Evolutionary conservation across 2,113 vertebrate species (phyloP), one percentile per base, ranked within the genome.

Genomic region (Xiphophorus hellerii): DNA sequence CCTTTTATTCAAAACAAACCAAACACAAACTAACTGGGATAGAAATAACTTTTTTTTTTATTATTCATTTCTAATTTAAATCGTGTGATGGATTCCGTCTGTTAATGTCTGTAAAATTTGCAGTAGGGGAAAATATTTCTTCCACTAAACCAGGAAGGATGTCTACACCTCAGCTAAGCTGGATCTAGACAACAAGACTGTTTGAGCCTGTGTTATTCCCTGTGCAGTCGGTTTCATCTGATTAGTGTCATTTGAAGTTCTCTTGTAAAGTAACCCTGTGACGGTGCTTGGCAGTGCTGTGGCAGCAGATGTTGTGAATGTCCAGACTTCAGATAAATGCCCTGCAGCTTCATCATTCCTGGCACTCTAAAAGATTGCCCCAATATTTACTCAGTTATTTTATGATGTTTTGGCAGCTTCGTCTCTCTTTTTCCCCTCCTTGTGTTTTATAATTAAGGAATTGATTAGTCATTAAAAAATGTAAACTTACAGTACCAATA

Each of bases 1-100:
- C 65, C 51, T 22, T 8, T 17, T 58, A 25, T 58, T 58, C 51
- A 58, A n/a, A 58, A 10, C 51, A 58, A 10, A 58, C 39, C 51
- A 1, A 65, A 29, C 69, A 7, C 62, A 73, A 61, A 58, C 30
- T 67, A 54, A 63, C 37, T 35, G 63, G 39, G 31, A 81, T 37
- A 37, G 35, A 37, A 37, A 37, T 37, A 12, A 37, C 35, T 11
- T 37, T 37, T 11, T 3, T 37, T 12, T 11, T 37, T 3, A 37
- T 37, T 37, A 37, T 11, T 37, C 35, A 12, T 37, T 37, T 37
- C 10, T 37, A 62, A 77, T n/a, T 58, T n/a, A n/a, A n/a, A 58
- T 17, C 0, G 25, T 58, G 6, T 58, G 71, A 42, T 80, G 28
- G 35, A 74, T 76, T 79, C 75, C 69, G 69, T 37, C 73, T 82